Base-by-base conservation (phyloP, 2,888 invertebrate species). In the Drosophila rellima region DNA sequence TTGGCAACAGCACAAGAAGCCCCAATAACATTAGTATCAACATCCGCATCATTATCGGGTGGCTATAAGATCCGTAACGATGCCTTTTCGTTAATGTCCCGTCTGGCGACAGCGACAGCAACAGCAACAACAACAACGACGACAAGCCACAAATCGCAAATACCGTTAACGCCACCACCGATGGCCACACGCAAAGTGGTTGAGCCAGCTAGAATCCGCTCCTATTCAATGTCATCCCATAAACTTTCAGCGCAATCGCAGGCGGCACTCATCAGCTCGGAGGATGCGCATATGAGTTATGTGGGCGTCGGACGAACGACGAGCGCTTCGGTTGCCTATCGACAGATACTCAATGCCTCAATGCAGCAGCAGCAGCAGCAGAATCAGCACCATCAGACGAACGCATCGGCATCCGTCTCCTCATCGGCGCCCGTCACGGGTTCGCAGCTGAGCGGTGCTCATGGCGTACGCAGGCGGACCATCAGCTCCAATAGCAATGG, bases 401-500 rank as follows among this genome's bases (percentile, higher is more conserved):
- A 35, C 68, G 78, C 65, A 61, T 76, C 71, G 67, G 63, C 74
- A 74, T 89, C 72, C 82, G 92, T 65, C 85, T 91, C 83, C 89
- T 91, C 79, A n/a, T 80, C 89, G 56, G 82, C 81, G 54, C 80
- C 82, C 50, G 79, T 70, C 29, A 62, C 79, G 31, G 89, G 82
- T 71, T 87, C 87, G 78, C 90, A 88, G 68, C 51, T 86, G 55
- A 55, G 74, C 70, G 82, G 66, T 23, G 79, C 61, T 18, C 82
- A 86, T 51, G 74, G 76, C 52, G 86, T 74, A 59, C 88, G 93
- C 76, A 89, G 93, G 70, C 90, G 92, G 33, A 93, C 93, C 59
- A 92, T 92, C 64, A 93, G 93, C 78, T 92, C 92, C 56, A 93
- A 92, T 65, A 93, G 93, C 77, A 92, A 92, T 81, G 92, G 92